Percentiles rank a stretch among this genome's conserved stretches.
Evolutionary conservation across 1,140 invertebrate genomes (phyloP).

Genomic region (Eupristina koningsbergeri): DNA sequence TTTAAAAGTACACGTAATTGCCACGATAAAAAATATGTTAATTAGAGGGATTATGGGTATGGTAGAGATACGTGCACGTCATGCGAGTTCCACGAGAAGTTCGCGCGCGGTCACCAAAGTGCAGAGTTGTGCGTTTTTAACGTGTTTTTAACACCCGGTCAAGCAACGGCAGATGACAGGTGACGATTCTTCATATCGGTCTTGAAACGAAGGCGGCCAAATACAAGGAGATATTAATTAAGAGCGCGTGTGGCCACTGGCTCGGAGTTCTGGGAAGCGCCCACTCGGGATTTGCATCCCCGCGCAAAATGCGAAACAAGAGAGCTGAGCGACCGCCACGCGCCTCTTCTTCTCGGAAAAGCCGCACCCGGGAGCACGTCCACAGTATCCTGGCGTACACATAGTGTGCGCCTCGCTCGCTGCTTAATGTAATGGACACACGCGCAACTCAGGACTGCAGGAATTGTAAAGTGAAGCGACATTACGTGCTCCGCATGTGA

Average conservation of each 20-base stretch:
- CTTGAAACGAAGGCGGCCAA: not conserved
- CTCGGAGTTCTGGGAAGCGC: constrained; percentile 10
- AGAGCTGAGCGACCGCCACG: too few species aligned
- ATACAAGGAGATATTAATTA: constrained; percentile 25
- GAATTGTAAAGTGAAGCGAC: constrained; percentile 2
- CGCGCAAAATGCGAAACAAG: too few species aligned
- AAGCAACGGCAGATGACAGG: not conserved
- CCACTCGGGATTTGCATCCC: not conserved
- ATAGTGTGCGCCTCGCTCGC: not conserved
- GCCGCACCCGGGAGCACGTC: not conserved
- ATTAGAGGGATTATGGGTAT: not conserved
- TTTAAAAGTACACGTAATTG: not conserved
- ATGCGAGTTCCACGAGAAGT: not conserved
- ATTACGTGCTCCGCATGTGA: constrained; percentile 38
- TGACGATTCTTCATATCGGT: not conserved
- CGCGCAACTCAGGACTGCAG: constrained; percentile 5
- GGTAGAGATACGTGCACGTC: not conserved
- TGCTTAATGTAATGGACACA: constrained; percentile 23
- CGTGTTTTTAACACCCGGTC: not conserved
- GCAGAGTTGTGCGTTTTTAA: not conserved
- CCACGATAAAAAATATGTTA: not conserved
- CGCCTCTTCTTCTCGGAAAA: constrained; percentile 41
- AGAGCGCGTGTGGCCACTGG: not conserved
- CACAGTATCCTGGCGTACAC: constrained; percentile 1
- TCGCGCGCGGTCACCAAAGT: not conserved